A percentile compares a stretch with the other conserved stretches of the same genome.
phyloP scores from a whole-genome alignment of 1,140 invertebrate genomes.

The Drosophila teissieri region DNA sequence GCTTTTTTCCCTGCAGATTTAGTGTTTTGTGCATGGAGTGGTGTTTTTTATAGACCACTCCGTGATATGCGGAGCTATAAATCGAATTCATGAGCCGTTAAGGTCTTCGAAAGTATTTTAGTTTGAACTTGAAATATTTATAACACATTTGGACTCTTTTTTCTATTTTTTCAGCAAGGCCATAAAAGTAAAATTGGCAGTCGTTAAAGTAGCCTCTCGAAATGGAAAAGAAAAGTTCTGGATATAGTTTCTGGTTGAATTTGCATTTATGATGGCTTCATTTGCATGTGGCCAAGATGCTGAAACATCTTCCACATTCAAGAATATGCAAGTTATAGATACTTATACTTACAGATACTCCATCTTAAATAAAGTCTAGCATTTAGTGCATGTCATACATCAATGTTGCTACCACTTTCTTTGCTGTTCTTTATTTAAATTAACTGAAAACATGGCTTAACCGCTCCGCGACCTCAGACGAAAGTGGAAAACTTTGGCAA shows the following conservation, averaged over 20 bases:
- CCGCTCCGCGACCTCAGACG: conserved; percentile 10
- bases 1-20: conserved; percentile 14
- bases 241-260: conserved; percentile 48
- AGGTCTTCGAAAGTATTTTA: conserved; percentile 61
- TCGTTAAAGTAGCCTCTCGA: conserved; percentile 45
- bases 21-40: conserved; percentile 18
- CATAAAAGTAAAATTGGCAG: conserved; percentile 46
- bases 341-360: neutral
- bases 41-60: conserved; percentile 28
- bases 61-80: conserved; percentile 56
- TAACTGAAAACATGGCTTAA: neutral
- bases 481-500: conserved; percentile 17
- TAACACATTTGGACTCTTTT: conserved; percentile 18
- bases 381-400: neutral
- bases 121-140: conserved; percentile 76
- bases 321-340: conserved; percentile 15
- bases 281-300: conserved; percentile 45
- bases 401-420: conserved; percentile 4
- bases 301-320: conserved; percentile 15
- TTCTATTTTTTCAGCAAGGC: conserved; percentile 14
- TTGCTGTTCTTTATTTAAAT: conserved; percentile 2
- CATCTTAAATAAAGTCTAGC: neutral
- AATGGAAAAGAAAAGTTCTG: conserved; percentile 42
- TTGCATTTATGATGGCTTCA: conserved; percentile 68
- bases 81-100: conserved; percentile 73